These are phyloP conservation scores for Pegoplata infirma DNA, from an alignment of 2,888 invertebrate species.

Conservation along the genomic window DNA sequence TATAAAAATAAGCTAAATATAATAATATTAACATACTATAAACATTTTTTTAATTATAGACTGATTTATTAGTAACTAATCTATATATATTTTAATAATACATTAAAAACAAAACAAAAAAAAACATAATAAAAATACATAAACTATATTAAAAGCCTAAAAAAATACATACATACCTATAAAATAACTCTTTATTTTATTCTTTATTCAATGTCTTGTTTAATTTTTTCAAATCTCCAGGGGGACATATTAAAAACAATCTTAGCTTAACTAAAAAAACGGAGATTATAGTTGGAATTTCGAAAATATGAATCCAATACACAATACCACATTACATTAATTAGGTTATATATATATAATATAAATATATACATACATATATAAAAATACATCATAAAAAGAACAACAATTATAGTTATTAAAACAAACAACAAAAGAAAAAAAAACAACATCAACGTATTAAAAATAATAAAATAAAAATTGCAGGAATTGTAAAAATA, in stretches of 20 bases:
- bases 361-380: background rate
- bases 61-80: slow-evolving; percentile 78
- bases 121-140: slow-evolving; percentile 50
- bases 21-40: slow-evolving; percentile 56
- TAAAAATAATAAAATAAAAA: slow-evolving; percentile 54
- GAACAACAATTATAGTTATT: slow-evolving; percentile 43
- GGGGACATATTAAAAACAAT: background rate
- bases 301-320: background rate
- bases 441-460: slow-evolving; percentile 38
- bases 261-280: background rate
- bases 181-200: background rate
- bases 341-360: background rate
- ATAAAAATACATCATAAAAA: slow-evolving; percentile 25
- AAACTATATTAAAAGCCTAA: slow-evolving; percentile 57
- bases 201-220: background rate
- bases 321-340: background rate
- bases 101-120: slow-evolving; percentile 52
- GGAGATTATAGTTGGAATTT: background rate
- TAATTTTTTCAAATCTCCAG: background rate
- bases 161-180: slow-evolving; percentile 44
- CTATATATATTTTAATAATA: slow-evolving; percentile 72
- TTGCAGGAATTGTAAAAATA: slow-evolving; percentile 63
- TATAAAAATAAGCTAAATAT: slow-evolving; percentile 34
- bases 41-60: slow-evolving; percentile 76
- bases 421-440: background rate